These are phyloP conservation scores for Melinopterus prodromus DNA, from an alignment of 2,888 invertebrate genomes.

Conservation along the genomic window DNA sequence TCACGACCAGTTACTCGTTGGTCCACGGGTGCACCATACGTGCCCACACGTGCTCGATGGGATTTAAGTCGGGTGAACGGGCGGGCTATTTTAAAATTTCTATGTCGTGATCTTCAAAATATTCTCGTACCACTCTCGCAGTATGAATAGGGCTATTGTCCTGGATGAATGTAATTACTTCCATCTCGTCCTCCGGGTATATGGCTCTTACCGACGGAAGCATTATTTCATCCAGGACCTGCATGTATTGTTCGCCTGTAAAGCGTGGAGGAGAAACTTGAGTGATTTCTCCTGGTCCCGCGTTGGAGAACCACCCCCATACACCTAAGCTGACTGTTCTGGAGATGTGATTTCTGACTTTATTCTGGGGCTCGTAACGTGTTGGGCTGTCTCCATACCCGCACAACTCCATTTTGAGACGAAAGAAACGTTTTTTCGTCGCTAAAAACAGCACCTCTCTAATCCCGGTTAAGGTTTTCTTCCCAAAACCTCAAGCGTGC, in stretches of 20 bases:
- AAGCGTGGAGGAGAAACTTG: neutral
- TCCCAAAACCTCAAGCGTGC: slow-evolving; percentile 17
- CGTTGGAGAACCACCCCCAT: slow-evolving; percentile 9
- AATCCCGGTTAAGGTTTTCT: slow-evolving; percentile 20
- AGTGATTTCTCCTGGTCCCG: neutral
- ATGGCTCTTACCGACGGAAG: slow-evolving; percentile 10
- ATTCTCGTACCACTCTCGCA: neutral
- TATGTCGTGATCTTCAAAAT: slow-evolving; percentile 6
- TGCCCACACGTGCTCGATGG: slow-evolving; percentile 19
- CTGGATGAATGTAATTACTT: slow-evolving; percentile 20
- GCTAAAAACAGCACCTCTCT: slow-evolving; percentile 11
- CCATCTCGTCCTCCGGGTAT: slow-evolving; percentile 10
- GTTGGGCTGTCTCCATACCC: no score
- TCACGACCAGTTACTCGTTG: neutral
- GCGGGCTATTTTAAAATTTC: slow-evolving; percentile 14
- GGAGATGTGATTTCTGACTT: neutral
- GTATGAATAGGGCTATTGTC: slow-evolving; percentile 21
- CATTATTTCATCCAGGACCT: neutral
- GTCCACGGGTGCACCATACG: neutral
- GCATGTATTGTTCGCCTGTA: neutral
- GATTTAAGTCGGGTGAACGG: slow-evolving; percentile 20
- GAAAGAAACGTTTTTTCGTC: slow-evolving; percentile 6
- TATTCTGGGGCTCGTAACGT: no score
- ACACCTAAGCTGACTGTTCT: neutral
- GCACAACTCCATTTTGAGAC: no score